Base-by-base conservation (phyloP, 2,888 invertebrate species). In the Serripes groenlandicus region DNA sequence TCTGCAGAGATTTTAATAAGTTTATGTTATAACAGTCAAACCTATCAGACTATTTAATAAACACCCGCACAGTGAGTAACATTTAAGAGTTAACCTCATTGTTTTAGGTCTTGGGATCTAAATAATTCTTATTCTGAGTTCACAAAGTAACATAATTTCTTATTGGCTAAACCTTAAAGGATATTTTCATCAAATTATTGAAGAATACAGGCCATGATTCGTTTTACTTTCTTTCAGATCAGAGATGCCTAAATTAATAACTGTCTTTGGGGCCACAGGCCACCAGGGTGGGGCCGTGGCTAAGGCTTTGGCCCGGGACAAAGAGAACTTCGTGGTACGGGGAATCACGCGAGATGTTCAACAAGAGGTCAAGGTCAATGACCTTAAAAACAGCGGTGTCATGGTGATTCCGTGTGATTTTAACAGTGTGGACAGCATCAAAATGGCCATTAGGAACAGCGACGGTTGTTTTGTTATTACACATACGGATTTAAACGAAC, bases 391-490 rank as follows among this genome's bases (percentile, higher is more conserved):
- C 21, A 77, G 82, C 18, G 89, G 89, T 11, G 88, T 89, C 2
- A 85, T 89, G 4, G 83, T 91, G 21, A 71, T 90, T 34, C 83
- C 82, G 80, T 89, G 86, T 79, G 83, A 92, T 77, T 81, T 90
- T 3, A 85, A 88, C 56, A 84, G 91, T 73, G 78, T 83, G 1
- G 75, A 87, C 26, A 78, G 75, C 37, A 83, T 92, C n/a, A 73
- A 75, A 42, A 80, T 78, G 70, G 87, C 88, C 3, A 70, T 92
- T 3, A 75, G 71, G 26, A 89, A 88, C 1, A 81, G 88, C 7
- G 88, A 90, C 54, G 93, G 89, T 23, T 90, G 90, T 70, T 93
- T 93, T 76, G 86, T 93, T 28, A 87, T 90, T 34, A 93, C 93
- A 15, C 81, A 87, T 37, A 91, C 93, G 4, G 90, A 93, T 74